Percentiles rank a stretch among this genome's conserved stretches.
These are phyloP conservation scores for Bilobella aurantiaca DNA, from an alignment of 1,140 invertebrate genomes.

Conservation along the genomic window DNA sequence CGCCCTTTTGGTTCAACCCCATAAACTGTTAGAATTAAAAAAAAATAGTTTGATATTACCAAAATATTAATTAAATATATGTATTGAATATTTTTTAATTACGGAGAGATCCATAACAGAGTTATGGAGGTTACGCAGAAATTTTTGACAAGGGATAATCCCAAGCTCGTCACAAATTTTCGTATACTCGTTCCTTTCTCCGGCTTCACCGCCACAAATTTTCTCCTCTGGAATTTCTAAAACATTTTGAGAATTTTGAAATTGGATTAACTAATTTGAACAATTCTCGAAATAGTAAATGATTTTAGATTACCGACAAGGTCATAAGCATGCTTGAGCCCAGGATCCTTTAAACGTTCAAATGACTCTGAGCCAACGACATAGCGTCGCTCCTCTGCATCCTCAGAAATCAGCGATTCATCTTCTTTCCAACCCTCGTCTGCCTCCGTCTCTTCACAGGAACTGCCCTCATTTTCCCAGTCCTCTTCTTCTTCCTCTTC, in stretches of 20 bases:
- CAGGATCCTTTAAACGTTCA: constrained; percentile 2
- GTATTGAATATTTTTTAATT: background rate
- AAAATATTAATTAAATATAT: background rate
- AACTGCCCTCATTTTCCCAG: background rate
- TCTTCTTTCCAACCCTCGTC: background rate
- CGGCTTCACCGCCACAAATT: no score
- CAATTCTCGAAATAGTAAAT: background rate
- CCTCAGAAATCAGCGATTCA: background rate
- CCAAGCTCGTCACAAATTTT: constrained; percentile 7
- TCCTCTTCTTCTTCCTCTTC: background rate
- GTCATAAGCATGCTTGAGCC: background rate
- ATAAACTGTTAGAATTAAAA: background rate
- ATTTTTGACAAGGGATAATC: background rate
- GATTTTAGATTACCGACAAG: background rate
- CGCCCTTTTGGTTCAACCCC: background rate
- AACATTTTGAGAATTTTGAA: no score
- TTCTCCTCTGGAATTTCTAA: no score
- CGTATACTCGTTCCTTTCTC: background rate
- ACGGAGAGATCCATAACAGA: background rate
- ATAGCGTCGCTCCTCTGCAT: background rate
- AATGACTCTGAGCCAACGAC: background rate
- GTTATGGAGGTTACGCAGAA: background rate
- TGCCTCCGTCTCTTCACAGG: background rate
- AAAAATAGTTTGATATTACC: background rate
- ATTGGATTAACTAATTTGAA: no score